A percentile compares a stretch with the other conserved stretches of the same genome.
Evolutionary conservation across 2,113 vertebrate species (phyloP).

Genomic region (Oxyruncus cristatus): DNA sequence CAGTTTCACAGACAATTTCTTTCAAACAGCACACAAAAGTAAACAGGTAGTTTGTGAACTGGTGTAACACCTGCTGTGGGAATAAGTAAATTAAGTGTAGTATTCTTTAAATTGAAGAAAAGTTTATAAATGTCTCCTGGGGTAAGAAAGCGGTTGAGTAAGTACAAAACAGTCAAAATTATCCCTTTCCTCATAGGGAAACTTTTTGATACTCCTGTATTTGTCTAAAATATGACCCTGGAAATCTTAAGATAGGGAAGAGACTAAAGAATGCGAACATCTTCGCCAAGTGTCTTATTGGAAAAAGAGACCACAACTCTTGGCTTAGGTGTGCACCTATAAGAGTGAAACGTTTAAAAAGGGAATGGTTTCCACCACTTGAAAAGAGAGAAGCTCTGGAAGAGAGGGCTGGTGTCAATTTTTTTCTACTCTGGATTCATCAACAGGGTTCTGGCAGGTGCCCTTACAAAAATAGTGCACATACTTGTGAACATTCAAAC

Average conservation of each 20-base stretch:
- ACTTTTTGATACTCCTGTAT: neutral
- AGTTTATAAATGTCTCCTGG: neutral
- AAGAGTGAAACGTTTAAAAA: neutral
- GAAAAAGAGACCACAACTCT: neutral
- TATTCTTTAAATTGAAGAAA: neutral
- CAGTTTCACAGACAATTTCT: neutral
- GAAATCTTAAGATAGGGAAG: neutral
- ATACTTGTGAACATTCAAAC: neutral
- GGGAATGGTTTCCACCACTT: neutral
- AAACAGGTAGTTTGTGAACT: neutral
- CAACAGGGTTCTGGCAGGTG: conserved; percentile 51
- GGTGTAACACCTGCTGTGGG: neutral
- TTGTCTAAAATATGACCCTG: neutral
- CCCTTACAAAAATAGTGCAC: neutral
- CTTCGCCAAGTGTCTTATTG: neutral
- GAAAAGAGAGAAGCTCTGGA: neutral
- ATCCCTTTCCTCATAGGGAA: neutral
- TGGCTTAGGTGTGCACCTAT: neutral
- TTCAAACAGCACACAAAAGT: neutral
- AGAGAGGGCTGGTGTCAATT: neutral
- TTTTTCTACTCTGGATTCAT: conserved; percentile 8
- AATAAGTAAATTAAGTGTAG: neutral
- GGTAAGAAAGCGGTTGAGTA: neutral
- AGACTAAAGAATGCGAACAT: neutral
- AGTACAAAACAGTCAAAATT: neutral